Conservation (phyloP, 2,113 vertebrate genomes). For the Oceanodroma tethys region DNA sequence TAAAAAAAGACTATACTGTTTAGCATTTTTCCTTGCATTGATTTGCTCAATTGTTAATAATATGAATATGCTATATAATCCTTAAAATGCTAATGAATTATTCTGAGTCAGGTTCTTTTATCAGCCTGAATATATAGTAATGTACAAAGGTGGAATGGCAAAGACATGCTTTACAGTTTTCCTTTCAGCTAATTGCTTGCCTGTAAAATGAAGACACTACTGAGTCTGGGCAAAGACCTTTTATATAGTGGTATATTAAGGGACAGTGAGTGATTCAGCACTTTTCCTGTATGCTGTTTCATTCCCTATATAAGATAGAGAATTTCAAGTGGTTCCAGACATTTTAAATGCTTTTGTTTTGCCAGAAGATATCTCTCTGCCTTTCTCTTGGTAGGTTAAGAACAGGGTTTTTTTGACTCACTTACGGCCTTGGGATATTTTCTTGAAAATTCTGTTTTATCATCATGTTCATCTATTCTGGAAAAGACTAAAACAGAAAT, state of each 20-base stretch:
- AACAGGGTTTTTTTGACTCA: accelerated
- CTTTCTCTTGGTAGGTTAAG: background rate
- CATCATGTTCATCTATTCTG: background rate
- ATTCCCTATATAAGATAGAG: background rate
- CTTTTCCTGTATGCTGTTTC: conserved; percentile 9
- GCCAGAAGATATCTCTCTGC: background rate
- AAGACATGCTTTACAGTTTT: conserved; percentile 54
- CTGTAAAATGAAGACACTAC: conserved; percentile 44
- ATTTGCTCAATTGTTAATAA: background rate
- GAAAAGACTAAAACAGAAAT: background rate
- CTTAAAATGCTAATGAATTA: conserved; percentile 24
- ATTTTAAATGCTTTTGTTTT: background rate
- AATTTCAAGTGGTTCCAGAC: background rate
- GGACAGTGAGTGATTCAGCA: conserved; percentile 35
- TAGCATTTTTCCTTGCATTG: background rate
- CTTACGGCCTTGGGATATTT: background rate
- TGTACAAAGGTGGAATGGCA: conserved; percentile 10
- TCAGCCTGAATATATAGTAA: conserved; percentile 1
- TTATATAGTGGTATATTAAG: background rate
- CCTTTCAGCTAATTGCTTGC: conserved; percentile 57
- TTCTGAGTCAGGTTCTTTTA: background rate
- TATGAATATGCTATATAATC: background rate
- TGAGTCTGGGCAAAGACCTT: conserved; percentile 22
- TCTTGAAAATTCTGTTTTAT: background rate
- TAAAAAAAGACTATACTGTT: background rate